Percentiles rank a stretch among this genome's conserved stretches.
phyloP scores from a whole-genome alignment of 2,797 vertebrate species.

The Cuculus canorus region DNA sequence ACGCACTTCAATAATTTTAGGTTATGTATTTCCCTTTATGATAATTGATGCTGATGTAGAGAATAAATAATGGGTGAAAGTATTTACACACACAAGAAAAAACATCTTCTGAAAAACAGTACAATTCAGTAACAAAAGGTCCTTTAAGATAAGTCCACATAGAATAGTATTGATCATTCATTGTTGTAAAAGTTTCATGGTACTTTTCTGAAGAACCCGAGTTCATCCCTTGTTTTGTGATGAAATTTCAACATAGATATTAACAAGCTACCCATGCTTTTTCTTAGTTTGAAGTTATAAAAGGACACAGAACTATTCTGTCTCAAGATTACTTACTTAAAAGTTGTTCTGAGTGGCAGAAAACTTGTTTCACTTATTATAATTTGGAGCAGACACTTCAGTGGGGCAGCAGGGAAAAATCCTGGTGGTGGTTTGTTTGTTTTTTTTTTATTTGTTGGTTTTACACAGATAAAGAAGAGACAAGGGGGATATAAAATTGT shows the following conservation, averaged over 20 bases:
- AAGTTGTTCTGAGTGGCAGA: neutral
- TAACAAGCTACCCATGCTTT: neutral
- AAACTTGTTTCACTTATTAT: neutral
- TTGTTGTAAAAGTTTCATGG: neutral
- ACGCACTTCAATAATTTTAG: neutral
- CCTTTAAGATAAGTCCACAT: neutral
- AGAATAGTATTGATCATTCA: neutral
- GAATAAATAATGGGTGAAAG: neutral
- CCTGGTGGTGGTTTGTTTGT: accelerated
- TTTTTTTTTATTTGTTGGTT: neutral
- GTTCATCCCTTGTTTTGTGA: neutral
- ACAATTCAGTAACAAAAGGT: neutral
- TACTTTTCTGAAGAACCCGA: neutral
- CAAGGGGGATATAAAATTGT: neutral
- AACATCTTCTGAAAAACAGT: neutral
- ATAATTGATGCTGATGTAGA: neutral
- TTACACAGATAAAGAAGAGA: neutral
- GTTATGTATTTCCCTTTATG: neutral
- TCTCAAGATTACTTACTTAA: neutral
- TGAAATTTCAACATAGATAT: neutral
- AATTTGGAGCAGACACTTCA: neutral
- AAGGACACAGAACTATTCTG: neutral
- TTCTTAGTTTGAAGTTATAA: neutral
- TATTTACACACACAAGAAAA: neutral
- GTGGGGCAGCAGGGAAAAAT: accelerated